Conservation (phyloP, 37 sponge, comb jelly and placozoan species). For the Agelas oroides region DNA sequence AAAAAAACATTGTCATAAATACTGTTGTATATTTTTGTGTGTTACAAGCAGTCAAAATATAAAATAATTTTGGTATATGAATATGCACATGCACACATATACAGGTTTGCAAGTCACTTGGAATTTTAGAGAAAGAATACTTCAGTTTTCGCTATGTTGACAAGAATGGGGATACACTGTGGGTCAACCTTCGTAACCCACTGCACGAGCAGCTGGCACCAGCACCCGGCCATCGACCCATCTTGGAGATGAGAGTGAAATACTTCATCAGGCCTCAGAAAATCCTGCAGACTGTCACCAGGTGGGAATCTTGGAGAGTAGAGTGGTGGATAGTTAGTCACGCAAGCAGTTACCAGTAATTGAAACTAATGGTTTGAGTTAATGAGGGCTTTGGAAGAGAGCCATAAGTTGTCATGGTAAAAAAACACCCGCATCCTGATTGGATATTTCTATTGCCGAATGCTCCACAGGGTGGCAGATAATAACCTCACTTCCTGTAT, state of each 20-base stretch:
- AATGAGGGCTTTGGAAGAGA: no score
- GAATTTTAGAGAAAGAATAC: conserved; percentile 79
- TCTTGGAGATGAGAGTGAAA: conserved; percentile 73
- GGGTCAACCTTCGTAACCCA: conserved; percentile 85
- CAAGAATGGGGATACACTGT: conserved; percentile 74
- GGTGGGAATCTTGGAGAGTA: conserved; percentile 58
- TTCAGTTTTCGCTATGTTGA: conserved; percentile 74
- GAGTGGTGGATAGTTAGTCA: no score
- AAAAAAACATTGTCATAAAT: not conserved
- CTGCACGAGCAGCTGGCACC: conserved; percentile 69
- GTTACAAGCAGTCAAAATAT: no score
- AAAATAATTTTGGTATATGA: no score
- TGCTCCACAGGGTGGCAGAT: no score
- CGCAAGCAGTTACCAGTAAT: no score
- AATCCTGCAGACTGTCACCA: conserved; percentile 70
- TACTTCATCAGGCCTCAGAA: conserved; percentile 83
- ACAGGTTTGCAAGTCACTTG: conserved; percentile 67
- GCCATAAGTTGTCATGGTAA: no score
- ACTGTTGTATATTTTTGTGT: not conserved
- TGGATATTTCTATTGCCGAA: no score
- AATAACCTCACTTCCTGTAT: no score
- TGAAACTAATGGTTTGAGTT: no score
- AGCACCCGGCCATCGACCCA: conserved; percentile 42
- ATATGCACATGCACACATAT: no score
- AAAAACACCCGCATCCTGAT: no score